Percentiles rank a stretch among this genome's conserved stretches.
Evolutionary conservation across 2,113 vertebrate genomes (phyloP).

Genomic region (Scytalopus superciliaris): DNA sequence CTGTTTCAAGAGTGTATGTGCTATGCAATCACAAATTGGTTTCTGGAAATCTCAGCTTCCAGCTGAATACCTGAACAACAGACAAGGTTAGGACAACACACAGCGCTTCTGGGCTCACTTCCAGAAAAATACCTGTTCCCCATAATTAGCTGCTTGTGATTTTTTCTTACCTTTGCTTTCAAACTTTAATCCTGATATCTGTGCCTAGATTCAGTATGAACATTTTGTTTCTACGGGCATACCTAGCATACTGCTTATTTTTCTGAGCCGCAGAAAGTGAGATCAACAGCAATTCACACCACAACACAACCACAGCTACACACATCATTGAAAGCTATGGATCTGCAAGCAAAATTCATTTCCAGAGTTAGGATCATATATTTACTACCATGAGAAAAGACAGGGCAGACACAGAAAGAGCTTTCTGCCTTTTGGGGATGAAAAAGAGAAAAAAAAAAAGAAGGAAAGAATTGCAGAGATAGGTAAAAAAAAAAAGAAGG

Average conservation of each 20-base stretch:
- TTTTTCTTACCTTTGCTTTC: neutral
- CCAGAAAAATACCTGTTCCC: constrained; percentile 35
- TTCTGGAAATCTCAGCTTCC: constrained; percentile 41
- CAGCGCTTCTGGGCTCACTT: neutral
- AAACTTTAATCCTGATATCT: neutral
- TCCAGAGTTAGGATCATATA: neutral
- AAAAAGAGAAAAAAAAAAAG: neutral
- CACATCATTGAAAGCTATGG: neutral
- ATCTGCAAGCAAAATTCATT: constrained; percentile 43
- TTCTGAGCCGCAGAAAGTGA: neutral
- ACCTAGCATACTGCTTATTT: neutral
- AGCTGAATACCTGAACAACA: constrained; percentile 33
- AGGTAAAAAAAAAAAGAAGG: neutral
- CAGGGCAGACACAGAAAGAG: neutral
- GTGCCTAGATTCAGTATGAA: neutral
- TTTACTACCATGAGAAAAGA: neutral
- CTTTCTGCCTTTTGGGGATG: neutral
- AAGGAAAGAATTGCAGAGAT: neutral
- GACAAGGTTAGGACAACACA: constrained; percentile 17
- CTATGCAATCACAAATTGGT: constrained; percentile 13
- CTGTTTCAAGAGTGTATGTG: constrained; percentile 34
- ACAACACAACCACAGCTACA: neutral
- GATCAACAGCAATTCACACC: constrained; percentile 33
- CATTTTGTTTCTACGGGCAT: neutral
- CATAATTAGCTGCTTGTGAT: neutral